A percentile compares a stretch with the other conserved stretches of the same genome.
phyloP scores from a whole-genome alignment of 2,888 invertebrate genomes.

The Dynastes maya region DNA sequence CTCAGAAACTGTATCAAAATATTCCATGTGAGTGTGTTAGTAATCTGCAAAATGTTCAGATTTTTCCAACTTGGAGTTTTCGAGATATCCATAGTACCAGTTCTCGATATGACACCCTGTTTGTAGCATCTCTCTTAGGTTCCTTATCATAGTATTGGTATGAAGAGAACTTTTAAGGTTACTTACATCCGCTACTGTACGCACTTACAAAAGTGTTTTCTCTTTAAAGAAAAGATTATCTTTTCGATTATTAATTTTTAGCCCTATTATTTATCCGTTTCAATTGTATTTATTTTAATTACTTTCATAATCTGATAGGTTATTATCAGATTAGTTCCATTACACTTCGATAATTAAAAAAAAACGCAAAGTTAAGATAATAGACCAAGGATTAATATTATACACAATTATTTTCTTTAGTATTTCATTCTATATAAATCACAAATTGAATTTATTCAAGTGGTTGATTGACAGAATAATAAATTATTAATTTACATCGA shows the following conservation, averaged over 20 bases:
- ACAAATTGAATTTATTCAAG: background rate
- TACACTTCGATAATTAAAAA: slow-evolving; percentile 1
- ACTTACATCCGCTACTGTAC: background rate
- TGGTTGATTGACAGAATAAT: background rate
- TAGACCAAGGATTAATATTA: slow-evolving; percentile 5
- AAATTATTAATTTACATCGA: too few relatives aligned
- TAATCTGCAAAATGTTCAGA: too few relatives aligned
- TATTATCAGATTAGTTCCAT: slow-evolving; percentile 11
- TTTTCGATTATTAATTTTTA: background rate
- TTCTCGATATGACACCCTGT: too few relatives aligned
- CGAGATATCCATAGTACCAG: too few relatives aligned
- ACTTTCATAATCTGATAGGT: background rate
- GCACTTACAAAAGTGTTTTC: too few relatives aligned
- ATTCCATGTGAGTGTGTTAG: too few relatives aligned
- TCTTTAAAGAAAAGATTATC: too few relatives aligned
- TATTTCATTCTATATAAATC: background rate
- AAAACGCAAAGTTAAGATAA: too few relatives aligned
- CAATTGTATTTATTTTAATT: slow-evolving; percentile 20
- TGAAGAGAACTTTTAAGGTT: background rate
- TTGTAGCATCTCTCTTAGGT: too few relatives aligned
- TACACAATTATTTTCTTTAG: slow-evolving; percentile 16
- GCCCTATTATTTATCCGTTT: background rate
- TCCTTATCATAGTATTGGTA: background rate
- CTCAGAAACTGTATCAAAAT: too few relatives aligned
- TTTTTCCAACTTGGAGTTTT: too few relatives aligned